These are phyloP conservation scores for Yponomeuta plumbellus DNA, from an alignment of 2,888 invertebrate genomes.

Conservation along the genomic window DNA sequence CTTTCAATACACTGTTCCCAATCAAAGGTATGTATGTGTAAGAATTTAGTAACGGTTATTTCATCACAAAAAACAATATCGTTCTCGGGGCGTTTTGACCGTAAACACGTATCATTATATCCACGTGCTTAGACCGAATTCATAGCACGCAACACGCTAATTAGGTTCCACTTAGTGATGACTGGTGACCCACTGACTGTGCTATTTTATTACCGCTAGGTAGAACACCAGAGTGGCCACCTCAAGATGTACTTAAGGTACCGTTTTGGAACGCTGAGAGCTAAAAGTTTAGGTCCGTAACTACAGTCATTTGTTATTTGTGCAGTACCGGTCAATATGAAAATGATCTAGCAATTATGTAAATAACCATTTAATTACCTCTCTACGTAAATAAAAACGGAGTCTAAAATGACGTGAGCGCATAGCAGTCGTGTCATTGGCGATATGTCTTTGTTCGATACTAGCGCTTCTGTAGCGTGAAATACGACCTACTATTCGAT, in stretches of 20 bases:
- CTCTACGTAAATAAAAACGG: too few species aligned
- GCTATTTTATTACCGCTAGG: background rate
- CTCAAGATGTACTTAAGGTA: background rate
- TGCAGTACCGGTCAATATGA: too few species aligned
- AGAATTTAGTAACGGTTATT: background rate
- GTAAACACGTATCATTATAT: background rate
- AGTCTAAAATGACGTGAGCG: too few species aligned
- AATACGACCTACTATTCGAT: too few species aligned
- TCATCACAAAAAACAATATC: background rate
- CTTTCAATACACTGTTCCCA: too few species aligned
- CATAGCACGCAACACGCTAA: background rate
- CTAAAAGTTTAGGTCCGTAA: too few species aligned
- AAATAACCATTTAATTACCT: too few species aligned
- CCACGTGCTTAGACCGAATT: background rate
- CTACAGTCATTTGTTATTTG: too few species aligned
- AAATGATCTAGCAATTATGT: too few species aligned
- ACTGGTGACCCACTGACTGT: background rate
- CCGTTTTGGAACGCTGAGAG: background rate
- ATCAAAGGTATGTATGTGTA: background rate
- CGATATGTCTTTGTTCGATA: too few species aligned
- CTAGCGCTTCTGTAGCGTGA: too few species aligned
- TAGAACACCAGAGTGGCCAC: background rate
- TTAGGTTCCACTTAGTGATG: background rate
- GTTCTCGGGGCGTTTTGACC: background rate
- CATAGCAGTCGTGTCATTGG: too few species aligned